These are phyloP conservation scores for Lamprotornis superbus DNA, from an alignment of 2,113 vertebrate species.

Conservation along the genomic window DNA sequence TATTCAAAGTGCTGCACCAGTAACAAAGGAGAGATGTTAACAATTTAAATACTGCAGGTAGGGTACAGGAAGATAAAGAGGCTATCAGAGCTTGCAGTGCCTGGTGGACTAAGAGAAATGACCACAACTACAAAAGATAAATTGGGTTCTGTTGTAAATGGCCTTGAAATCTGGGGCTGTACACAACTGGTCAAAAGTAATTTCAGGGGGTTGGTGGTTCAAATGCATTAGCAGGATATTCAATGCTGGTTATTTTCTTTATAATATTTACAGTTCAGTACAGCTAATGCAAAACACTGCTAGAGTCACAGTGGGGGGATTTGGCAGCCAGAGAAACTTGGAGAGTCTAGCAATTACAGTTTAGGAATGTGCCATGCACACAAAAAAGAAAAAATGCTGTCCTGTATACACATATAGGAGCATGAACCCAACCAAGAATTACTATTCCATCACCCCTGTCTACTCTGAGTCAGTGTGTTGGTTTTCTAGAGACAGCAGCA, in stretches of 20 bases:
- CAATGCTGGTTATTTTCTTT: conserved; percentile 34
- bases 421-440: background rate
- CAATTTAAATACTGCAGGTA: background rate
- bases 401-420: background rate
- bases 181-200: conserved; percentile 21
- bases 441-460: background rate
- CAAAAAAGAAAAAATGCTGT: background rate
- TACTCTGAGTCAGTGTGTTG: background rate
- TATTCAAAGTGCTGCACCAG: background rate
- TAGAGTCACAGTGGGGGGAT: conserved; percentile 21
- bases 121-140: background rate
- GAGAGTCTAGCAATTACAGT: background rate
- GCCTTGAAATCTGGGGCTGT: background rate
- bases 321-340: conserved; percentile 40
- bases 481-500: background rate
- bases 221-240: conserved; percentile 28
- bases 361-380: conserved; percentile 49
- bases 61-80: background rate
- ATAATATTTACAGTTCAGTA: conserved; percentile 60
- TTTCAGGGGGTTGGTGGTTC: conserved; percentile 45
- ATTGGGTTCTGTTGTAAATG: background rate
- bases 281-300: conserved; percentile 61
- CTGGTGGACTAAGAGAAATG: background rate
- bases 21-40: background rate
- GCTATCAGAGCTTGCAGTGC: background rate